These are phyloP conservation scores for Neotoxoptera formosana DNA, from an alignment of 1,140 invertebrate genomes.

Conservation along the genomic window DNA sequence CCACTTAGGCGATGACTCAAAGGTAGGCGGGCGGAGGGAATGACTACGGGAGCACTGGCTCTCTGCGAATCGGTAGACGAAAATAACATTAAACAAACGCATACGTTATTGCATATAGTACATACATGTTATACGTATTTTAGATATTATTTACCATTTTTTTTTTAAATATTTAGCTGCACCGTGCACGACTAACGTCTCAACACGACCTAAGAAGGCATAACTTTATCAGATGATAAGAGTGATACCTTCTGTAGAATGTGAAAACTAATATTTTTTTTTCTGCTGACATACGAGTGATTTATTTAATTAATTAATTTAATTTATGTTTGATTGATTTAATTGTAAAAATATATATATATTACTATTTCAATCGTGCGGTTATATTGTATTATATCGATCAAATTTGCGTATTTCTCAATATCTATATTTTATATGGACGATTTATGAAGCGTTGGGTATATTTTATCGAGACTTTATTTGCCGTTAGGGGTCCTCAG, in stretches of 20 bases:
- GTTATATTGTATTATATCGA: background rate
- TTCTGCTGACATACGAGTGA: background rate
- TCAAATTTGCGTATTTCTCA: background rate
- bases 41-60: background rate
- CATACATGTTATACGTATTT: background rate
- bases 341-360: background rate
- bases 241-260: too few species aligned
- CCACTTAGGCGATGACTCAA: background rate
- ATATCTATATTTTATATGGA: background rate
- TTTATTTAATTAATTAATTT: too few species aligned
- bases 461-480: background rate
- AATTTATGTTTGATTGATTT: too few species aligned
- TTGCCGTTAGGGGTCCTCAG: too few species aligned
- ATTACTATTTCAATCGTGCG: background rate
- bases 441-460: background rate
- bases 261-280: background rate
- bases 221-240: background rate
- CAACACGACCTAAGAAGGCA: background rate
- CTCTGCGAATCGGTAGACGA: background rate
- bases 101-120: background rate
- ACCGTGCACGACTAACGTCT: background rate
- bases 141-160: background rate
- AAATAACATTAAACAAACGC: background rate
- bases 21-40: background rate
- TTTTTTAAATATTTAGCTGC: background rate